These are phyloP conservation scores for Psettodes erumei DNA, from an alignment of 2,113 vertebrate genomes.

Conservation along the genomic window DNA sequence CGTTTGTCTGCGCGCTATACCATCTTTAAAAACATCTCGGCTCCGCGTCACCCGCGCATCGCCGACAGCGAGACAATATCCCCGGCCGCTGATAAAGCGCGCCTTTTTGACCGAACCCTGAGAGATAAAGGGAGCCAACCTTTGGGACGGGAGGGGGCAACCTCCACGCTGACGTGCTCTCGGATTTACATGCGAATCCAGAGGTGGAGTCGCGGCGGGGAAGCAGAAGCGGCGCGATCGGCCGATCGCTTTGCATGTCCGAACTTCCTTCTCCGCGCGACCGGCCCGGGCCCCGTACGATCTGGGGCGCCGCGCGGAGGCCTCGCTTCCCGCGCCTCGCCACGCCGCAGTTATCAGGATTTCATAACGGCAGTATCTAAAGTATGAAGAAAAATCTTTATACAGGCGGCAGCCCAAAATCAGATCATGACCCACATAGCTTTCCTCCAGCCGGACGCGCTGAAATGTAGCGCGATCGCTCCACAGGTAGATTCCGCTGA, in stretches of 20 bases:
- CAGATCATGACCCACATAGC: slow-evolving; percentile 42
- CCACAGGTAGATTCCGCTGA: neutral
- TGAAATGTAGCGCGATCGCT: neutral
- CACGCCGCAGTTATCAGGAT: slow-evolving; percentile 60
- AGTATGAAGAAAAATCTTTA: slow-evolving; percentile 25
- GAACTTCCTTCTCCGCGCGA: slow-evolving; percentile 73
- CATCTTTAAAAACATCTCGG: slow-evolving; percentile 30
- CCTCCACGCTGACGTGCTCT: slow-evolving; percentile 43
- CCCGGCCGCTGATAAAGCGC: slow-evolving; percentile 49
- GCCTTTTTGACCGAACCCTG: slow-evolving; percentile 54
- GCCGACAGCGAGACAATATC: slow-evolving; percentile 44
- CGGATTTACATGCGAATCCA: slow-evolving; percentile 69
- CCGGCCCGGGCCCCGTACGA: slow-evolving; percentile 34
- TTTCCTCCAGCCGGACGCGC: slow-evolving; percentile 16
- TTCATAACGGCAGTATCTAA: slow-evolving; percentile 46
- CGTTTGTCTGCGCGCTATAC: slow-evolving; percentile 28
- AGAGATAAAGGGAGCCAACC: slow-evolving; percentile 66
- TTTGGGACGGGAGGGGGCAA: slow-evolving; percentile 59
- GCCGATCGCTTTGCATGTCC: slow-evolving; percentile 67
- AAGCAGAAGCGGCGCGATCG: slow-evolving; percentile 61
- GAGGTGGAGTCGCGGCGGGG: slow-evolving; percentile 63
- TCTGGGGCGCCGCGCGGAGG: slow-evolving; percentile 27
- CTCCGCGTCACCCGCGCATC: slow-evolving; percentile 16
- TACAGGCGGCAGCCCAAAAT: slow-evolving; percentile 18
- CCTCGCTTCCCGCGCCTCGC: slow-evolving; percentile 37